These are phyloP conservation scores for Cyclura pinguis DNA, from an alignment of 2,797 vertebrate species.

Conservation along the genomic window DNA sequence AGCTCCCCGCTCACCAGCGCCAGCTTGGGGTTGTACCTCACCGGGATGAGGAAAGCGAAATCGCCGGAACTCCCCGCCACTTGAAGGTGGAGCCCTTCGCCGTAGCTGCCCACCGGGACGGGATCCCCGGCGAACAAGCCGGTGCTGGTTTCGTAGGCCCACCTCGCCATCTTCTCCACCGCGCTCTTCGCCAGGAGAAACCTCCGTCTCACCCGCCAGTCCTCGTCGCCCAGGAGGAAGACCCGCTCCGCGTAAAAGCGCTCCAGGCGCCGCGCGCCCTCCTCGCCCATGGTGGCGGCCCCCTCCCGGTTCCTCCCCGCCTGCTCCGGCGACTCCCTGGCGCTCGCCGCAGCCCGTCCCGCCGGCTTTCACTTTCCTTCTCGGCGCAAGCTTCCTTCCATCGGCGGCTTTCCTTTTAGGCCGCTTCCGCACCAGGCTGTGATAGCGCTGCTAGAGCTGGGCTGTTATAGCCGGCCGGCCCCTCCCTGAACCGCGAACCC, in stretches of 20 bases:
- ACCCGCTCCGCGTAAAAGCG: not conserved
- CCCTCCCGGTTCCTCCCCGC: rapidly evolving
- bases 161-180: constrained; percentile 10
- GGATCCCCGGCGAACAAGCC: not conserved
- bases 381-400: not conserved
- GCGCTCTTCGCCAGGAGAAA: not conserved
- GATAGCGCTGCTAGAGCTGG: too few species aligned
- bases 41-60: constrained; percentile 26
- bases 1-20: not conserved
- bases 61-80: not conserved
- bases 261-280: not conserved
- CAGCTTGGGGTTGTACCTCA: constrained; percentile 13
- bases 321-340: rapidly evolving
- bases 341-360: rapidly evolving
- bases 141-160: constrained; percentile 20
- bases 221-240: not conserved
- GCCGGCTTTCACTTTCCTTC: constrained; percentile 14
- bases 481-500: too few species aligned
- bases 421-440: too few species aligned
- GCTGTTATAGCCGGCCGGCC: too few species aligned
- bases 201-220: not conserved
- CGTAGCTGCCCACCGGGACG: not conserved
- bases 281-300: not conserved
- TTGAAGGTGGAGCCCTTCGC: constrained; percentile 11
- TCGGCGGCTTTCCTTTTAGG: too few species aligned